Evolutionary conservation across 2,888 invertebrate genomes (phyloP).

Genomic region (Parnassius smintheus): DNA sequence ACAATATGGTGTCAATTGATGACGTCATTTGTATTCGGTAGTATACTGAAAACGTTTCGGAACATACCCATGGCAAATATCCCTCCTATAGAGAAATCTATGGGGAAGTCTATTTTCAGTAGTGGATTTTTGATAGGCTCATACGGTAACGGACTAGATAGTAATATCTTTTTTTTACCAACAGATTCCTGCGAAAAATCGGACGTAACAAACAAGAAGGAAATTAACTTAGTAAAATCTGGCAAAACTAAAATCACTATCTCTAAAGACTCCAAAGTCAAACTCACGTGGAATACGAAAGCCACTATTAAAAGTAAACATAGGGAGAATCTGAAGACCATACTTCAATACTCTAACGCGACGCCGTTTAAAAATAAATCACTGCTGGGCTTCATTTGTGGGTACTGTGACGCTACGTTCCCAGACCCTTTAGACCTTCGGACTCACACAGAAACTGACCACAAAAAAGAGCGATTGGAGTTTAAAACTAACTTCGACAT

Average conservation of each 20-base stretch:
- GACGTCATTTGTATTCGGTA: no score
- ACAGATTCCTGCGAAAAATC: constrained; percentile 46
- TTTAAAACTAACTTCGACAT: constrained; percentile 53
- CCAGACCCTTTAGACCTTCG: constrained; percentile 58
- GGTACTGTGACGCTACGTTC: constrained; percentile 54
- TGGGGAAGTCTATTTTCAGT: no score
- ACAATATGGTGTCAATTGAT: no score
- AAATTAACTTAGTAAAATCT: constrained; percentile 26
- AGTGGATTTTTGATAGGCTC: no score
- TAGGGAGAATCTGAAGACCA: constrained; percentile 52
- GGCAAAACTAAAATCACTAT: constrained; percentile 39
- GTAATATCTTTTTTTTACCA: not conserved
- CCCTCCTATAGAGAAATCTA: no score
- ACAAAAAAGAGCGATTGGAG: constrained; percentile 47
- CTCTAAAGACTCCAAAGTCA: constrained; percentile 40
- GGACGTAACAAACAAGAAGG: constrained; percentile 34
- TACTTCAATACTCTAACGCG: constrained; percentile 59
- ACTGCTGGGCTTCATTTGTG: constrained; percentile 56
- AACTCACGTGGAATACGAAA: constrained; percentile 42
- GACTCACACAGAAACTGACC: constrained; percentile 42
- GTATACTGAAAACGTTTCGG: no score
- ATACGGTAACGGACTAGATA: not conserved
- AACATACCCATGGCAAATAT: no score
- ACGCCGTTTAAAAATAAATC: constrained; percentile 62
- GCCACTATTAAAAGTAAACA: constrained; percentile 52